Percentiles rank a stretch among this genome's conserved stretches.
Evolutionary conservation across 2,113 vertebrate species (phyloP).

Genomic region (Willisornis vidua): DNA sequence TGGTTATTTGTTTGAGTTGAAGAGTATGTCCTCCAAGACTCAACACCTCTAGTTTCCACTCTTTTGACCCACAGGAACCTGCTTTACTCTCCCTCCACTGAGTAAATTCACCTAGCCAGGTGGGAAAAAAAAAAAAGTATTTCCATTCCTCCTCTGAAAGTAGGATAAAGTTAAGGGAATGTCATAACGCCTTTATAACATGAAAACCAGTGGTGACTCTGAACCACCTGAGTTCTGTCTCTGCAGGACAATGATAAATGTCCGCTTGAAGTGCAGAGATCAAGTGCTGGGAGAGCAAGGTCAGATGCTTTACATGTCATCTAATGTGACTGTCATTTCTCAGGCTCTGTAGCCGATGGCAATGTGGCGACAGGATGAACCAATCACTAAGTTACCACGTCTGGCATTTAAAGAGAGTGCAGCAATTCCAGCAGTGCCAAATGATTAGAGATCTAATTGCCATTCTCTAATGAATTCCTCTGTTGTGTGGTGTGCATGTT

Average conservation of each 20-base stretch:
- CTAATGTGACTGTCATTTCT: constrained; percentile 76
- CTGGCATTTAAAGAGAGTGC: constrained; percentile 73
- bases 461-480: constrained; percentile 60
- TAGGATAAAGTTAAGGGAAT: not conserved
- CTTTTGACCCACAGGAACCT: not conserved
- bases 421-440: constrained; percentile 65
- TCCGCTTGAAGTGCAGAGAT: constrained; percentile 73
- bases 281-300: constrained; percentile 74
- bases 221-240: constrained; percentile 74
- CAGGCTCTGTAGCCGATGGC: constrained; percentile 61
- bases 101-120: constrained; percentile 16
- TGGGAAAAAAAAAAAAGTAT: not conserved
- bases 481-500: not conserved
- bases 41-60: not conserved
- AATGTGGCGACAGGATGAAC: constrained; percentile 62
- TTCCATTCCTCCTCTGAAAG: not conserved
- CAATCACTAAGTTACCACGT: constrained; percentile 74
- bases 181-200: constrained; percentile 2
- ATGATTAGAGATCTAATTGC: constrained; percentile 76
- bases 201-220: constrained; percentile 23
- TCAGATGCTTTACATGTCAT: constrained; percentile 78
- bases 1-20: not conserved
- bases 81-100: not conserved
- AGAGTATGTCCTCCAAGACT: not conserved
- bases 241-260: constrained; percentile 73